Evolutionary conservation across 2,113 vertebrate species (phyloP).

Genomic region (Halcyon senegalensis): DNA sequence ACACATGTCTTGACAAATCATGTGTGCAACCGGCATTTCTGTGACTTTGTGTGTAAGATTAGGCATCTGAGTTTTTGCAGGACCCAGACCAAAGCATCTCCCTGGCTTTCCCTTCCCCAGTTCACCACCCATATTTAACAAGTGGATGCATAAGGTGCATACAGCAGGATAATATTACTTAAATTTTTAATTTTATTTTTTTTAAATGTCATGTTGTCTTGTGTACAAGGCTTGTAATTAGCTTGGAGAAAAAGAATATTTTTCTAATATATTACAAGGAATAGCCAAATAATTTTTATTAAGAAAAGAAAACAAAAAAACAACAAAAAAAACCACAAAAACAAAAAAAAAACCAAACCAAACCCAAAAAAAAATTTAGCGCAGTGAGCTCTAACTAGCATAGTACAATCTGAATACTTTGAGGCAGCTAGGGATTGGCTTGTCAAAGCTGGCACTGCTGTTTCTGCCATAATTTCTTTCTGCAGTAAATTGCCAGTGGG

Average conservation of each 20-base stretch:
- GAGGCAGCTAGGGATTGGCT: constrained; percentile 73
- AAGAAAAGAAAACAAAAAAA: constrained; percentile 42
- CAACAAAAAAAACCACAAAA: background rate
- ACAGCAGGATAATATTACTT: constrained; percentile 56
- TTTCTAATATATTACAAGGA: constrained; percentile 81
- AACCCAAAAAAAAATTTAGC: constrained; percentile 20
- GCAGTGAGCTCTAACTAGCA: constrained; percentile 78
- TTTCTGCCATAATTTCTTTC: constrained; percentile 70
- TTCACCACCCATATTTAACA: constrained; percentile 65
- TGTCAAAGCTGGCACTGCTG: constrained; percentile 66
- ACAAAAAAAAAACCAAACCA: background rate
- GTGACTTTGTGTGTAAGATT: background rate
- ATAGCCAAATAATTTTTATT: constrained; percentile 81
- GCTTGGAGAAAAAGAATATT: constrained; percentile 80
- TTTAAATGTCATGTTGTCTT: constrained; percentile 72
- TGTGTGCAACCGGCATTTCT: rapidly evolving
- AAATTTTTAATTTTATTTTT: background rate
- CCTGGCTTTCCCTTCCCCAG: constrained; percentile 58
- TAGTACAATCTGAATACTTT: constrained; percentile 80
- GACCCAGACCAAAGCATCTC: constrained; percentile 58
- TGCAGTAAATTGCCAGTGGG: constrained; percentile 70
- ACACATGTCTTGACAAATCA: background rate
- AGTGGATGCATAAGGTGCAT: constrained; percentile 59
- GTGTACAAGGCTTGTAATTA: constrained; percentile 76
- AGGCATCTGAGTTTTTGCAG: constrained; percentile 23